Base-by-base conservation (phyloP, 2,888 invertebrate genomes). In the Lucinisca nassula region DNA sequence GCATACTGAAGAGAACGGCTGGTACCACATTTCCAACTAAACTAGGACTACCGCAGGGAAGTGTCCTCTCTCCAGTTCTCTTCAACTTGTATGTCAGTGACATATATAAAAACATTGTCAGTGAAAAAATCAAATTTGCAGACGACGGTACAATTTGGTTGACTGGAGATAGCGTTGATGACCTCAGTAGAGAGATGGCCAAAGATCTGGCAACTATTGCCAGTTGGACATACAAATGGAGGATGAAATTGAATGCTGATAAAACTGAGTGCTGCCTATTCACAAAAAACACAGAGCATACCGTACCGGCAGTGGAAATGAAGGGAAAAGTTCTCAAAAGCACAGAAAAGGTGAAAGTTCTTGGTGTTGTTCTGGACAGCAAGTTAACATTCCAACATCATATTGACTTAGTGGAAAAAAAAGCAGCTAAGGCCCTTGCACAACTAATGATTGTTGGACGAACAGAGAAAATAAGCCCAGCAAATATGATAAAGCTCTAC, bases 101-200 rank as follows among this genome's bases (percentile, higher is more conserved):
- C 40, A 76, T 82, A 12, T 75, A 58, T 24, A 21, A 67, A 35
- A 37, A 72, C 0, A 37, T 79, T 3, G 30, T 14, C 1, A 70
- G 72, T 27, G 32, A 76, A 3, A 70, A 77, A 17, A 58, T 79
- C 6, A 86, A 82, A 37, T 86, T 77, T 72, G 80, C 86, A 27
- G 84, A 80, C 72, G 80, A 84, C 49, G 84, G 80, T 37, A 84
- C 80, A 55, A 73, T 86, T 10, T 86, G 86, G 82, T 49, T 45
- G 4, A 77, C 79, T 21, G 74, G 72, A 24, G 67, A 67, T 0
- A 27, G 79, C 21, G 6, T 21, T 1, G 17, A 49, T 17, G 49
- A 74, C 8, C 8, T 58, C 37, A 40, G 21, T 24, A 37, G 24
- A 24, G 27, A 3, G 24, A 21, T 82, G 1, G 10, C 0, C n/a